Base-by-base conservation (phyloP, 2,797 vertebrate species). In the Margarornis squamiger region DNA sequence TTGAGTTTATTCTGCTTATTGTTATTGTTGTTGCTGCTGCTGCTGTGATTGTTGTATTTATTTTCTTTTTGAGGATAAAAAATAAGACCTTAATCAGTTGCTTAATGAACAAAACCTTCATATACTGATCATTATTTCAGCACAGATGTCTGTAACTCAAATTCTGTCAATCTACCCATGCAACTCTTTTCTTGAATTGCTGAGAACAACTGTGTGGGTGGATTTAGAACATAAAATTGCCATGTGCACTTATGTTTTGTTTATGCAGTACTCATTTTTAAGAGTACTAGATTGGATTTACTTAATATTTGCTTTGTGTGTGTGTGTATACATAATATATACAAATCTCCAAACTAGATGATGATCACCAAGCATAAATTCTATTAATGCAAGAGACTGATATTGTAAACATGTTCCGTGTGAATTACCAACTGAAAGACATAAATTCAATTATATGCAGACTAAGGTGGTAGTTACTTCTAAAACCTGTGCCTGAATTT, bases 191-290 rank as follows among this genome's bases (percentile, higher is more conserved):
- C 96, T 92, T 97, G 96, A 97, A 96, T 97, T 93, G 94, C 96
- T 96, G 93, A 96, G 97, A 98, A 98, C 97, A 97, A 97, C 91
- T 58, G 87, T 95, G 98, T 98, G 97, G 98, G 98, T 94, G 97
- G 97, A 91, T 94, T 91, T 63, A 98, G 97, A 98, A 98, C 97
- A 98, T 96, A 96, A 97, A 97, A 98, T 97, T 97, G 96, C 97
- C 61, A 73, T 96, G 95, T 97, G 97, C 66, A 23, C 91, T 97
- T 94, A 80, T 96, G 95, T 96, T 97, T 98, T 97, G 97, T 97
- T 98, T 97, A 97, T 97, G 95, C 93, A 97, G 96, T 92, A 89
- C 72, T 97, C 89, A 30, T 96, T 97, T 97, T 92, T 92, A 96
- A 96, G 95, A 48, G 87, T 96, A 94, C 96, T 97, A 92, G 94